Percentiles rank a stretch among this genome's conserved stretches.
Conservation (phyloP, 2,888 invertebrate genomes). For the Habroteleia sp. region DNA sequence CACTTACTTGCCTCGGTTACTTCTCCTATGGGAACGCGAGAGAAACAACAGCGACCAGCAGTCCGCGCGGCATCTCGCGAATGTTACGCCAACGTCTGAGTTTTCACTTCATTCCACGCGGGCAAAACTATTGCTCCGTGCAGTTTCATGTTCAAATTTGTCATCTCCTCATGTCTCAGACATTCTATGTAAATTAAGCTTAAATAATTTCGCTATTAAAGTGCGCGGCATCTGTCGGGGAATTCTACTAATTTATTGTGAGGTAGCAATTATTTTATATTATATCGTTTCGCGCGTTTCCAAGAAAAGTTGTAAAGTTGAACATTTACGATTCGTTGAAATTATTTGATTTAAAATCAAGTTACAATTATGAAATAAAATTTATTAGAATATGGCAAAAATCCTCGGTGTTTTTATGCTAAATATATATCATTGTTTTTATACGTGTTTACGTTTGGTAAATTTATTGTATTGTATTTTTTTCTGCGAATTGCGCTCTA, state of each 20-base stretch:
- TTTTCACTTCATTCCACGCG: slow-evolving; percentile 39
- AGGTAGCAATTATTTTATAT: neutral
- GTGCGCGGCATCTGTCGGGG: neutral
- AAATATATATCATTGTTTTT: too few relatives aligned
- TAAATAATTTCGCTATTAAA: slow-evolving; percentile 4
- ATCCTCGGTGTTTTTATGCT: too few relatives aligned
- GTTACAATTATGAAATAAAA: too few relatives aligned
- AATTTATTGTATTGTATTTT: too few relatives aligned
- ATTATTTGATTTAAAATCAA: too few relatives aligned
- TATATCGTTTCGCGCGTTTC: too few relatives aligned
- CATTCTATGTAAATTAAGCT: slow-evolving; percentile 29
- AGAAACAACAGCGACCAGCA: slow-evolving; percentile 48
- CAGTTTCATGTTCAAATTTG: slow-evolving; percentile 35
- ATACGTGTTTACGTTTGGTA: too few relatives aligned
- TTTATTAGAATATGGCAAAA: too few relatives aligned
- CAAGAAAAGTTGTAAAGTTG: too few relatives aligned
- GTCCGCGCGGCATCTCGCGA: slow-evolving; percentile 44
- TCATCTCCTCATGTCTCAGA: slow-evolving; percentile 40
- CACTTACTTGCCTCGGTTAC: slow-evolving; percentile 48
- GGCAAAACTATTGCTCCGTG: slow-evolving; percentile 31
- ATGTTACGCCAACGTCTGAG: slow-evolving; percentile 46
- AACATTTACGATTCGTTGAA: too few relatives aligned
- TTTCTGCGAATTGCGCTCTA: too few relatives aligned
- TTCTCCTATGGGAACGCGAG: slow-evolving; percentile 57
- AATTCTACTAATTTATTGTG: neutral